Percentiles rank a stretch among this genome's conserved stretches.
phyloP scores from a whole-genome alignment of 23 tunicate genomes.

The Trididemnum nubilum region DNA sequence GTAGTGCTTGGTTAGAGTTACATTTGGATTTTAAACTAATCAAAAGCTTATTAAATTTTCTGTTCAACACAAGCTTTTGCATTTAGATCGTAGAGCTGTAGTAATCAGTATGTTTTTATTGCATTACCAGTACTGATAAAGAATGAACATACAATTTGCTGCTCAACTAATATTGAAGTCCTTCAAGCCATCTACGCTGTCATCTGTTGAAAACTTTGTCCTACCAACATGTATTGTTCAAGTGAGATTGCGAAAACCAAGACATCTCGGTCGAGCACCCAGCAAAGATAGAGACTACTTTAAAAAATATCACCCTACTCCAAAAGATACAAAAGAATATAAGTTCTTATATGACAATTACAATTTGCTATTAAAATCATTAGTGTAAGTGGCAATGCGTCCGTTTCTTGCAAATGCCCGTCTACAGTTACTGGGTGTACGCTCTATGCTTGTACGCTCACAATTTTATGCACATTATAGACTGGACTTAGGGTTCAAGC shows the following conservation, averaged over 20 bases:
- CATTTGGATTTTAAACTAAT: too few relatives aligned
- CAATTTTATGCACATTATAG: too few relatives aligned
- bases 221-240: conserved; percentile 14
- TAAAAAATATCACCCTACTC: conserved; percentile 41
- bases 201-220: not conserved
- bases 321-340: conserved; percentile 28
- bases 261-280: conserved; percentile 44
- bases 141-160: not conserved
- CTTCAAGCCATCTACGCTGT: not conserved
- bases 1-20: too few relatives aligned
- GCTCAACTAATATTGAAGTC: not conserved
- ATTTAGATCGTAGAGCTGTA: too few relatives aligned
- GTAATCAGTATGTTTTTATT: too few relatives aligned
- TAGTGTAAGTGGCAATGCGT: conserved; percentile 37
- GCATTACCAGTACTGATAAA: too few relatives aligned
- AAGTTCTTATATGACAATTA: conserved; percentile 19
- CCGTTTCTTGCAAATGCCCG: too few relatives aligned
- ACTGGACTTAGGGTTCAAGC: too few relatives aligned
- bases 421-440: not conserved
- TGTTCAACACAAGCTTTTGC: too few relatives aligned
- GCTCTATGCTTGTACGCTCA: too few relatives aligned
- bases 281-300: conserved; percentile 46
- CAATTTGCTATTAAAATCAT: conserved; percentile 16
- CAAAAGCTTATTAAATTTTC: too few relatives aligned
- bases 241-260: conserved; percentile 53